phyloP scores from a whole-genome alignment of 2,113 vertebrate species.

The Strix aluco region DNA sequence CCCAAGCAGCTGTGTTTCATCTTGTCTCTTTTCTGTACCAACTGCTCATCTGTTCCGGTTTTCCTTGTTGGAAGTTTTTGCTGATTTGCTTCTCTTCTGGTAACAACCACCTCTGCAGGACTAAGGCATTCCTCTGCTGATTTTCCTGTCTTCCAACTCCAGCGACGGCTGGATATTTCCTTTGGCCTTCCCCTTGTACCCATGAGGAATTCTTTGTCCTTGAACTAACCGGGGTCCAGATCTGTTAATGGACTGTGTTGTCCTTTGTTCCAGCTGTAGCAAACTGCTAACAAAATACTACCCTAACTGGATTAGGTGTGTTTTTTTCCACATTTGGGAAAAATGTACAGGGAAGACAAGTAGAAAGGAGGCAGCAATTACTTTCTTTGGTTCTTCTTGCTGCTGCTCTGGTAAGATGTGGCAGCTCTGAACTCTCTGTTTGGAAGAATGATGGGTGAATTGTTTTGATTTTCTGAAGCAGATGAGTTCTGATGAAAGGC shows the following conservation, averaged over 20 bases:
- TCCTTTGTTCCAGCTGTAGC: background rate
- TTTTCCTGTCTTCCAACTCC: background rate
- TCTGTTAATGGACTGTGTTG: background rate
- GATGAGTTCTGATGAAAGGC: background rate
- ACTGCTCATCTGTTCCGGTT: background rate
- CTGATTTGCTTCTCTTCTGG: background rate
- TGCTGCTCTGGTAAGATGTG: background rate
- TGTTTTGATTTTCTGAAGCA: background rate
- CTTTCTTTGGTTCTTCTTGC: background rate
- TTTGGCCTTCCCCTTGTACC: background rate
- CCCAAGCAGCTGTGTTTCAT: background rate
- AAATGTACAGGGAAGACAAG: background rate
- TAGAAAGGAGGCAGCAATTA: background rate
- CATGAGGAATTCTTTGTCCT: background rate
- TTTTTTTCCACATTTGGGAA: background rate
- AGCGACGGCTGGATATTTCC: background rate
- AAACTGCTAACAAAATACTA: background rate
- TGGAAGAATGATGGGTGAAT: background rate
- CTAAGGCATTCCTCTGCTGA: background rate
- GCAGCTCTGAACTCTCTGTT: background rate
- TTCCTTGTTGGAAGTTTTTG: background rate
- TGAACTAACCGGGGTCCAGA: rapidly evolving
- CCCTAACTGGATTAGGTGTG: background rate
- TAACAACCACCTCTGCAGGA: background rate
- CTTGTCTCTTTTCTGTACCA: background rate